Evolutionary conservation across 2,888 invertebrate genomes (phyloP).

Genomic region (Apotomis capreana): DNA sequence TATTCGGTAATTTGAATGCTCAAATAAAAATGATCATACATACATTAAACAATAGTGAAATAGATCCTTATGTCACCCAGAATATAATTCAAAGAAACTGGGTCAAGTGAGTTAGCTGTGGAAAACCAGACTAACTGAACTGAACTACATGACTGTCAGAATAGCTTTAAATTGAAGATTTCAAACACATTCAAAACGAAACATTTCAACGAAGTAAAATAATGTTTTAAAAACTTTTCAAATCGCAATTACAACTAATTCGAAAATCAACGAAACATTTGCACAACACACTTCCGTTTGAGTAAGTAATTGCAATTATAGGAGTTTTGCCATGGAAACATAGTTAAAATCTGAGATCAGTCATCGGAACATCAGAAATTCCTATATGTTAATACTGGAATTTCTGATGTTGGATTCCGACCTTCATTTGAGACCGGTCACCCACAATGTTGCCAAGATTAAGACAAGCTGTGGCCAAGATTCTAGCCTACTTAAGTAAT

Average conservation of each 20-base stretch:
- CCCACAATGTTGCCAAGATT: constrained; percentile 13
- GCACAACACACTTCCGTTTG: constrained; percentile 25
- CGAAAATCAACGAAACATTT: constrained; percentile 12
- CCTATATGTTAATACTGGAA: not conserved
- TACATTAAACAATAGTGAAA: too few relatives aligned
- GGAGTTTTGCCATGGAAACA: constrained; percentile 34
- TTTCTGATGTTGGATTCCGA: constrained; percentile 1
- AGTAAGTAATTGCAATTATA: constrained; percentile 17
- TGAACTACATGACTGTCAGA: too few relatives aligned
- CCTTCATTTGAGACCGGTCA: constrained; percentile 7
- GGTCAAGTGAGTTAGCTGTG: too few relatives aligned
- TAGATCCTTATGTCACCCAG: too few relatives aligned
- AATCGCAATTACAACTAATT: not conserved
- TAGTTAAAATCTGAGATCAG: constrained; percentile 27
- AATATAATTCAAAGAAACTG: too few relatives aligned
- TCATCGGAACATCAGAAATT: constrained; percentile 30
- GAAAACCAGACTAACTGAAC: too few relatives aligned
- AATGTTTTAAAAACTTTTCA: too few relatives aligned
- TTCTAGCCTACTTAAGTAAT: not conserved
- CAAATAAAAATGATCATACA: too few relatives aligned
- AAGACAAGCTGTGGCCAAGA: constrained; percentile 1
- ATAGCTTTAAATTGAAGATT: too few relatives aligned
- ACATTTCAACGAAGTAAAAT: too few relatives aligned
- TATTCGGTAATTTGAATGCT: too few relatives aligned
- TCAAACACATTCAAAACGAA: too few relatives aligned